phyloP scores from a whole-genome alignment of 2,113 vertebrate species.

The Syngnathus floridae region DNA sequence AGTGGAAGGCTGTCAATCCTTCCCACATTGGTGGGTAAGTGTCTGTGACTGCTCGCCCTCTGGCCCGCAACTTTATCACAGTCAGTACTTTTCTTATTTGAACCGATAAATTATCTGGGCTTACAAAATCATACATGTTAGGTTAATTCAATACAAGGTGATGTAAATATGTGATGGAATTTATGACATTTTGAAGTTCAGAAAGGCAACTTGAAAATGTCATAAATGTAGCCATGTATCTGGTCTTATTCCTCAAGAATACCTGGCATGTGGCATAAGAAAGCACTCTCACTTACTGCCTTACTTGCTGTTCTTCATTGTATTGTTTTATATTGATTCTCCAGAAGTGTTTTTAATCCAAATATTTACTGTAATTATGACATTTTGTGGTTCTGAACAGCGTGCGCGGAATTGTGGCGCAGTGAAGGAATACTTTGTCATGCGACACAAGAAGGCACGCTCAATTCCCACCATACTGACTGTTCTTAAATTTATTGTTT shows the following conservation, averaged over 20 bases:
- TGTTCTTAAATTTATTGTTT: neutral
- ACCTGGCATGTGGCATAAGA: neutral
- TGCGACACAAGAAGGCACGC: neutral
- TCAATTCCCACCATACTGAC: neutral
- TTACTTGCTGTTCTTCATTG: neutral
- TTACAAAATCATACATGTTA: neutral
- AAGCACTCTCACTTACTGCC: neutral
- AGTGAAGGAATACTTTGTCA: slow-evolving; percentile 1
- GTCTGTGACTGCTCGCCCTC: neutral
- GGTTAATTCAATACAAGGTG: neutral
- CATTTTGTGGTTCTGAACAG: neutral
- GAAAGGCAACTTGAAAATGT: neutral
- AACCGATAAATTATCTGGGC: neutral
- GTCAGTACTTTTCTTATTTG: neutral
- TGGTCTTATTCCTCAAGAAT: neutral
- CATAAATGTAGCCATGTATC: too few species aligned
- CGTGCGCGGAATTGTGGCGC: neutral
- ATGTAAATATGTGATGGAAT: too few species aligned
- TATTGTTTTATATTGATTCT: neutral
- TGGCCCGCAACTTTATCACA: neutral
- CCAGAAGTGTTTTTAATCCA: neutral
- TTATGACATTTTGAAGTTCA: neutral
- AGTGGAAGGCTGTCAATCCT: neutral
- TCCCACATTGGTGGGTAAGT: neutral
- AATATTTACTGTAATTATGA: slow-evolving; percentile 1